Evolutionary conservation across 2,113 vertebrate species (phyloP).

Genomic region (Myrmecobius fasciatus): DNA sequence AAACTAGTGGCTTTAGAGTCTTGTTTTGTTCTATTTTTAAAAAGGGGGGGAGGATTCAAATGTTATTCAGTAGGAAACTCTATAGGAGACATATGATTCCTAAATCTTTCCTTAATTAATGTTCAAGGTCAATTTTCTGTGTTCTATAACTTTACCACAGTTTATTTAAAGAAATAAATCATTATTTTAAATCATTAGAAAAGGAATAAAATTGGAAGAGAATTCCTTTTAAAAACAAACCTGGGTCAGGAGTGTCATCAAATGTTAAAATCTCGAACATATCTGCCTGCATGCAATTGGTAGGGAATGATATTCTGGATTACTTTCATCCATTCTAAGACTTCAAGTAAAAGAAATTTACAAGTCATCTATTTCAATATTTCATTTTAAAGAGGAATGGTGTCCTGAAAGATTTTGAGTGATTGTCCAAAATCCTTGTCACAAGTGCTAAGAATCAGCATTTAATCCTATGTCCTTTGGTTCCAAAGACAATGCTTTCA

Average conservation of each 20-base stretch:
- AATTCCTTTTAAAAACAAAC: background rate
- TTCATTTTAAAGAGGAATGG: background rate
- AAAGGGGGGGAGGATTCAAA: background rate
- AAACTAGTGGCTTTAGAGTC: background rate
- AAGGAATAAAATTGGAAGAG: background rate
- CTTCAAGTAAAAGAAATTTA: background rate
- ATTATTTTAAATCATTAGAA: background rate
- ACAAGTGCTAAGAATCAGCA: no score
- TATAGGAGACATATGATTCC: background rate
- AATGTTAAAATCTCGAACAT: background rate
- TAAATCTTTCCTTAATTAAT: background rate
- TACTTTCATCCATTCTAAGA: background rate
- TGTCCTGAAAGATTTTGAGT: background rate
- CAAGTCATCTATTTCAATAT: background rate
- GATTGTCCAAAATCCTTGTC: background rate
- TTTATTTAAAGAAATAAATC: background rate
- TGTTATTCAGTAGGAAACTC: background rate
- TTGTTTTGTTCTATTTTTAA: conserved; percentile 4
- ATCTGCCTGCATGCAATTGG: background rate
- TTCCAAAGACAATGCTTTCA: background rate
- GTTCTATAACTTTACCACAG: conserved; percentile 9
- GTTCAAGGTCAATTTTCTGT: background rate
- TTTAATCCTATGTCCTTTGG: background rate
- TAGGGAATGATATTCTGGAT: background rate
- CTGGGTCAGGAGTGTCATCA: background rate